phyloP scores from a whole-genome alignment of 2,888 invertebrate genomes.

The Alloplasta piceator region DNA sequence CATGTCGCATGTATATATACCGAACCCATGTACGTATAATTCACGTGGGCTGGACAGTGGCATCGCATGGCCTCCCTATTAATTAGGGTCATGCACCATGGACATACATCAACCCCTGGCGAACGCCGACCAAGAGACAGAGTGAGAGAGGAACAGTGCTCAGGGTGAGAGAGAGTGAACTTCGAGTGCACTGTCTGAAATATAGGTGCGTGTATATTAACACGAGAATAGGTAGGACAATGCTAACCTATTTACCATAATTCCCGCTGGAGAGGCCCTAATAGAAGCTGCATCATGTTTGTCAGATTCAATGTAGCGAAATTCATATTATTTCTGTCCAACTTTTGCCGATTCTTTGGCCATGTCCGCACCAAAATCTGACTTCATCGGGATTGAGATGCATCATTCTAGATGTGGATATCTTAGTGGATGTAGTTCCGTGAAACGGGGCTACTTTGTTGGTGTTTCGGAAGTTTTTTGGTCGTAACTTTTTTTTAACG shows the following conservation, averaged over 20 bases:
- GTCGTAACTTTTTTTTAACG: too few relatives aligned
- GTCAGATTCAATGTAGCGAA: conserved; percentile 36
- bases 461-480: too few relatives aligned
- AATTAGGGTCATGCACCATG: conserved; percentile 82
- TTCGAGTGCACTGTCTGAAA: conserved; percentile 29
- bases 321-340: background rate
- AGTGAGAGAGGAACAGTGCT: background rate
- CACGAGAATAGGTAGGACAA: conserved; percentile 7
- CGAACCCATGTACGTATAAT: conserved; percentile 73
- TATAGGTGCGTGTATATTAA: conserved; percentile 1
- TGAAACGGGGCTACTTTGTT: too few relatives aligned
- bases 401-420: too few relatives aligned
- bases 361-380: too few relatives aligned
- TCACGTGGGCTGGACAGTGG: conserved; percentile 80
- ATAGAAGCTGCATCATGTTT: conserved; percentile 7
- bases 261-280: background rate
- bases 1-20: conserved; percentile 58
- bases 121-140: conserved; percentile 19
- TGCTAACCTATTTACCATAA: background rate
- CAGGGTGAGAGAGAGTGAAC: conserved; percentile 5
- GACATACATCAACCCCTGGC: conserved; percentile 79
- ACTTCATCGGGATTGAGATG: too few relatives aligned
- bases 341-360: background rate
- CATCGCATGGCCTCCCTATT: conserved; percentile 82
- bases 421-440: too few relatives aligned